Base-by-base conservation (phyloP, 2,797 vertebrate genomes). In the Philypnodon macrostomus region DNA sequence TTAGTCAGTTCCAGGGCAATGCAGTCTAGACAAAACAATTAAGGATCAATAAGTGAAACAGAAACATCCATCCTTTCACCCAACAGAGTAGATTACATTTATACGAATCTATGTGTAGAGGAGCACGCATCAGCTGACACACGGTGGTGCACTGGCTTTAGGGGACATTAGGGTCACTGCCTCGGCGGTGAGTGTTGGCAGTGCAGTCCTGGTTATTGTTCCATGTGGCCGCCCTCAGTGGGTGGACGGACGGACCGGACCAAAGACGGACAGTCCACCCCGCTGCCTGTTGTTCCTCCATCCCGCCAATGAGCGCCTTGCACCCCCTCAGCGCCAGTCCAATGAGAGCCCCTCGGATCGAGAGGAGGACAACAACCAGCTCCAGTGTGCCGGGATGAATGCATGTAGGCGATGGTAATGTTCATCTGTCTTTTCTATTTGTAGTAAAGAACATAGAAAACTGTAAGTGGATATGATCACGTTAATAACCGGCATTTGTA, bases 271-370 rank as follows among this genome's bases (percentile, higher is more conserved):
- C 59, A 64, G 78, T 66, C 71, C 81, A 66, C 49, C 74, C 68
- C 69, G 80, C 79, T 68, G 81, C 79, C 83, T 83, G 86, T 85
- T 88, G 85, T 84, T 88, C 81, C 69, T 72, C 66, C 58, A 18
- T 16, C 75, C 80, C 63, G 31, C 84, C 86, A 88, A 87, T 88
- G 59, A 60, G 80, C 64, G 77, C 37, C 56, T 31, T 70, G 36
- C 64, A 67, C 47, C 63, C 68, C 47, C 49, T 63, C 29, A 46
- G 64, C 16, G 58, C 52, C 79, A 0, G 75, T 75, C 86, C 86
- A 88, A 88, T 88, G 67, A 88, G 83, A 85, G 64, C 64, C n/a
- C 59, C 65, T 81, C 73, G 56, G 66, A 68, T 74, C 40, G 75
- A 73, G 84, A 79, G 82, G 74, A 77, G 75, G 74, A 85, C 84